phyloP scores from a whole-genome alignment of 1,140 invertebrate species.

The Microplitis mediator region DNA sequence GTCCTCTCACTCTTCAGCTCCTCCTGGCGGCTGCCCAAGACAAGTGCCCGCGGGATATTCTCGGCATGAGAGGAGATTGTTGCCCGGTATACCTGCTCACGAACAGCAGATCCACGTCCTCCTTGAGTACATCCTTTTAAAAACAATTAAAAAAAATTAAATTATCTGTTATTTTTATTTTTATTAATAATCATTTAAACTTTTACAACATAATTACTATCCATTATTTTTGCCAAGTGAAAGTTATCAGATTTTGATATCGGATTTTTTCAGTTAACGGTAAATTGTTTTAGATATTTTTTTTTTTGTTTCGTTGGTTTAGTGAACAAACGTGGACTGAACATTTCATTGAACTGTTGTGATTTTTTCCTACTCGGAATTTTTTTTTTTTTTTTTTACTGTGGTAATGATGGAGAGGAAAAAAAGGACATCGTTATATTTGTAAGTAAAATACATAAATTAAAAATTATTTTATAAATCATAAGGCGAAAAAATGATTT shows the following conservation, averaged over 20 bases:
- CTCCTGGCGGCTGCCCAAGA: conserved; percentile 56
- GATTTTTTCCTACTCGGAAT: not conserved
- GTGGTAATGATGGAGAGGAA: not conserved
- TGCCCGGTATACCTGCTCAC: conserved; percentile 40
- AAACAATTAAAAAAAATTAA: not conserved
- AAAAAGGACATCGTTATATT: not conserved
- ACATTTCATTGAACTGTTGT: too few relatives aligned
- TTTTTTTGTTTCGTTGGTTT: too few relatives aligned
- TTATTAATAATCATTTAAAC: too few relatives aligned
- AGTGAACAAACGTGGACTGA: too few relatives aligned
- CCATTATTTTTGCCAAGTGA: conserved; percentile 2
- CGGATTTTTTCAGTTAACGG: too few relatives aligned
- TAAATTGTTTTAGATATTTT: too few relatives aligned
- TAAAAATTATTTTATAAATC: too few relatives aligned
- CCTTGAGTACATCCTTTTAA: not conserved
- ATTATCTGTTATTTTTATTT: too few relatives aligned
- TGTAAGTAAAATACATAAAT: conserved; percentile 2
- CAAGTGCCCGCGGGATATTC: conserved; percentile 61
- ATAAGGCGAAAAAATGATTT: too few relatives aligned
- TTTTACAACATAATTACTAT: too few relatives aligned
- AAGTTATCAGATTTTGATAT: too few relatives aligned
- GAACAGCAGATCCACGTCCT: conserved; percentile 23
- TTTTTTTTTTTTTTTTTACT: not conserved
- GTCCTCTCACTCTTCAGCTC: conserved; percentile 33
- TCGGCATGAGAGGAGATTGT: conserved; percentile 59